Percentiles rank a stretch among this genome's conserved stretches.
phyloP scores from a whole-genome alignment of 2,797 vertebrate genomes.

The Halcyon smyrnensis region DNA sequence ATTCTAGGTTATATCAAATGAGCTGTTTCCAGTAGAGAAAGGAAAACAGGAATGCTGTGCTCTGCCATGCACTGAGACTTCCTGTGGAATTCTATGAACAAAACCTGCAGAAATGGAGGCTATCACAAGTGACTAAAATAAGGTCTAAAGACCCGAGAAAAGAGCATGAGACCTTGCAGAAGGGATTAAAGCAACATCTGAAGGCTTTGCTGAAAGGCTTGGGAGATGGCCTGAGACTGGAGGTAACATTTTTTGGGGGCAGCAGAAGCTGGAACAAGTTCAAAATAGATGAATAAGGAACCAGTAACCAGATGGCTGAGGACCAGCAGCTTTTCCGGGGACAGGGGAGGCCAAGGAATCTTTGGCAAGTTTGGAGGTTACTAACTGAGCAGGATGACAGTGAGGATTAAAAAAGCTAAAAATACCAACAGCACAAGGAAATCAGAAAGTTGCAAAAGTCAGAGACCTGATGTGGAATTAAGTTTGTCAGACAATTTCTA shows the following conservation, averaged over 20 bases:
- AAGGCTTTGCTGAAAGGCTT: slow-evolving; percentile 61
- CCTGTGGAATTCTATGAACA: slow-evolving; percentile 60
- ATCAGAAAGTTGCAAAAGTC: slow-evolving; percentile 65
- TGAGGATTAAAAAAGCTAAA: slow-evolving; percentile 66
- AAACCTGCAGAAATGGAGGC: slow-evolving; percentile 49
- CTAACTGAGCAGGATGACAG: slow-evolving; percentile 53
- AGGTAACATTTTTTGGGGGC: slow-evolving; percentile 58
- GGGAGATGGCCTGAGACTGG: slow-evolving; percentile 57
- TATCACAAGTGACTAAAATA: slow-evolving; percentile 53
- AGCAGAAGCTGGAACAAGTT: slow-evolving; percentile 56
- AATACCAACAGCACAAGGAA: slow-evolving; percentile 64
- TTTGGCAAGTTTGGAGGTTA: slow-evolving; percentile 67
- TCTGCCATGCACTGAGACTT: slow-evolving; percentile 61
- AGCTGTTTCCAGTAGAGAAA: slow-evolving; percentile 47
- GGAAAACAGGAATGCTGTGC: slow-evolving; percentile 43
- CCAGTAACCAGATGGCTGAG: slow-evolving; percentile 72
- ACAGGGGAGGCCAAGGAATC: slow-evolving; percentile 68
- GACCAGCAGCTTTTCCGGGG: slow-evolving; percentile 72
- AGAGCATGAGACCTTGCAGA: slow-evolving; percentile 56
- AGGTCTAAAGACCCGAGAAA: slow-evolving; percentile 44
- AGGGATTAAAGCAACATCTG: slow-evolving; percentile 66
- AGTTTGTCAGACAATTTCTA: not conserved
- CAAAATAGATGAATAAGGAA: slow-evolving; percentile 69
- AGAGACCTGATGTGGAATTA: slow-evolving; percentile 30
- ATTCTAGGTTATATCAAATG: slow-evolving; percentile 40